Conservation (phyloP, 2,113 vertebrate genomes). For the Sander lucioperca region DNA sequence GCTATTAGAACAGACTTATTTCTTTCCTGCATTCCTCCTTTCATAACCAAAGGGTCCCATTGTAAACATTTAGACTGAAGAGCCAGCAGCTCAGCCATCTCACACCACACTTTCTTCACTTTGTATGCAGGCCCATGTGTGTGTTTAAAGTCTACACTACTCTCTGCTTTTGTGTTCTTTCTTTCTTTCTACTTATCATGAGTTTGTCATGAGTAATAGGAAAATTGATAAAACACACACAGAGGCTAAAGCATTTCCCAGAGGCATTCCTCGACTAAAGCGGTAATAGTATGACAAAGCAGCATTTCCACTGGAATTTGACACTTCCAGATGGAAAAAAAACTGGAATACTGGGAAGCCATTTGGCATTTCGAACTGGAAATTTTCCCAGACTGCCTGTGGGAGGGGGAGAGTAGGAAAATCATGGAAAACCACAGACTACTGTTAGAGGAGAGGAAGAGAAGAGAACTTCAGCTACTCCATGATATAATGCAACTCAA, state of each 20-base stretch:
- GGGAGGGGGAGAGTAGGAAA: constrained; percentile 11
- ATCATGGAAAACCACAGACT: constrained; percentile 52
- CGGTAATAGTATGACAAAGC: constrained; percentile 27
- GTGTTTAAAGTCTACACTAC: constrained; percentile 47
- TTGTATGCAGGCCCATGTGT: constrained; percentile 26
- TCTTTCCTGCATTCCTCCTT: constrained; percentile 72
- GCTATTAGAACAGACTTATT: constrained; percentile 59
- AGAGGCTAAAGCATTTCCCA: constrained; percentile 43
- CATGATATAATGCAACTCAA: not conserved
- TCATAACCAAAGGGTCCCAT: constrained; percentile 62
- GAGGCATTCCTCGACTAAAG: constrained; percentile 46
- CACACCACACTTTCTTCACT: constrained; percentile 31
- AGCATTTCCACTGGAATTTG: constrained; percentile 62
- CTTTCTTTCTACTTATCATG: constrained; percentile 19
- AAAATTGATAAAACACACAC: constrained; percentile 58
- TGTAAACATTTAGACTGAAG: constrained; percentile 82
- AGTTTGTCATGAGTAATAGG: constrained; percentile 27
- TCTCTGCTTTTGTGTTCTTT: constrained; percentile 10
- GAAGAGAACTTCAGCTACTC: not conserved
- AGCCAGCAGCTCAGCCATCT: constrained; percentile 60
- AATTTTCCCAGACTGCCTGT: constrained; percentile 60
- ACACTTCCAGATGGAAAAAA: constrained; percentile 62
- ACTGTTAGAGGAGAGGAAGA: constrained; percentile 27
- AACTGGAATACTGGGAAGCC: constrained; percentile 69
- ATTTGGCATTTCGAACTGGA: constrained; percentile 74